Evolutionary conservation across 1,140 invertebrate species (phyloP).

Genomic region (Polyergus mexicanus): DNA sequence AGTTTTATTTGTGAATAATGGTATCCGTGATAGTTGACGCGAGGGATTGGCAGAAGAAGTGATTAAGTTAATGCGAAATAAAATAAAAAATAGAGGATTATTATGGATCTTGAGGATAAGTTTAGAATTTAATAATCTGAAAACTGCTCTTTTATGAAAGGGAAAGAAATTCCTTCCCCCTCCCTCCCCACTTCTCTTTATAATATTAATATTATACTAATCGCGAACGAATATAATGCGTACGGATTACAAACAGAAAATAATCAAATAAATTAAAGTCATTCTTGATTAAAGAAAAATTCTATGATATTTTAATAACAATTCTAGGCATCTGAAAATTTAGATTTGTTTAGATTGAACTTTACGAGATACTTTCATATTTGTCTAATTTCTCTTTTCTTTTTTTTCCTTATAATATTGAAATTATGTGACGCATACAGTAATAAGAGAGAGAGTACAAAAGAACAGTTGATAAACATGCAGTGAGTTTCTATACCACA

Average conservation of each 20-base stretch:
- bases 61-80: slow-evolving; percentile 5
- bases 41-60: neutral
- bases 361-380: neutral
- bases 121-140: neutral
- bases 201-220: no score
- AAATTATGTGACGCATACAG: neutral
- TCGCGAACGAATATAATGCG: no score
- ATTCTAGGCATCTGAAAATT: neutral
- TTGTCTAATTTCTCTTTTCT: no score
- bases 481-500: slow-evolving; percentile 29
- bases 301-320: neutral
- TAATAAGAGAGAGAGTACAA: slow-evolving; percentile 55
- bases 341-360: neutral
- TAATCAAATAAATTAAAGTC: neutral
- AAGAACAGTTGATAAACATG: slow-evolving; percentile 17
- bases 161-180: no score
- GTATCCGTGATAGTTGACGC: neutral
- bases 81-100: neutral
- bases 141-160: neutral
- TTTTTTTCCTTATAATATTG: slow-evolving; percentile 23
- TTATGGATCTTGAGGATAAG: slow-evolving; percentile 13
- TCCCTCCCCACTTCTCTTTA: no score
- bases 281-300: slow-evolving; percentile 6
- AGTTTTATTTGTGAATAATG: neutral
- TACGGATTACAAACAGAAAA: no score